Base-by-base conservation (phyloP, 2,888 invertebrate species). In the Omphaloscelis lunosa region DNA sequence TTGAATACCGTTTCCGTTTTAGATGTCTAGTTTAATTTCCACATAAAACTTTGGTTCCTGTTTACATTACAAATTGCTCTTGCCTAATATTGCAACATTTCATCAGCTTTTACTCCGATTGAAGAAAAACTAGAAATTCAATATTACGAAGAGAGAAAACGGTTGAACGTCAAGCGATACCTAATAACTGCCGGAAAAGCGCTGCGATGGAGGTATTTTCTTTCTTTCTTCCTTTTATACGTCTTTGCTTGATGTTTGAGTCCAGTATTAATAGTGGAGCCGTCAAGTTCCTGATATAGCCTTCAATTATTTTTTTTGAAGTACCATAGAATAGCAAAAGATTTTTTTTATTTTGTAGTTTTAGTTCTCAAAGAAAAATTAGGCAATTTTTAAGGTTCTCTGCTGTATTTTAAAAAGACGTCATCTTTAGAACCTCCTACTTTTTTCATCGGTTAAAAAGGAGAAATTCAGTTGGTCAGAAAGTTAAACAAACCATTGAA, bases 161-260 rank as follows among this genome's bases (percentile, higher is more conserved):
- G 12, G 29, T 77, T 45, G 15, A 56, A 48, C 58, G 63, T n/a
- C 67, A 58, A n/a, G n/a, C 23, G 61, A 61, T 82, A 81, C 58
- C 48, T 72, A 82, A 81, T 77, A 72, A 82, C 7, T n/a, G 17
- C 7, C 2, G 48, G 45, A 39, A 29, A 82, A 69, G 23, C 23
- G 67, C 77, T 72, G 71, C 17, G 58, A 67, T 48, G 7, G 3
- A 29, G 56, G 58, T 51, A 59, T 70, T 63, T 51, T 58, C 12
- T 53, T 53, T 45, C 4, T 59, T 59, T 45, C 9, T 59, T 45
- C 17, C 27, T 39, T 77, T n/a, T 45, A 23, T 74, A 27, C 12
- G 0, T 56, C 51, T 48, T 45, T 23, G 3, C 9, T 66, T 62
- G 34, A 4, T 65, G 2, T 70, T 65, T 27, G 41, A 51, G 23